phyloP scores from a whole-genome alignment of 2,888 invertebrate genomes.

The Rhingia campestris region DNA sequence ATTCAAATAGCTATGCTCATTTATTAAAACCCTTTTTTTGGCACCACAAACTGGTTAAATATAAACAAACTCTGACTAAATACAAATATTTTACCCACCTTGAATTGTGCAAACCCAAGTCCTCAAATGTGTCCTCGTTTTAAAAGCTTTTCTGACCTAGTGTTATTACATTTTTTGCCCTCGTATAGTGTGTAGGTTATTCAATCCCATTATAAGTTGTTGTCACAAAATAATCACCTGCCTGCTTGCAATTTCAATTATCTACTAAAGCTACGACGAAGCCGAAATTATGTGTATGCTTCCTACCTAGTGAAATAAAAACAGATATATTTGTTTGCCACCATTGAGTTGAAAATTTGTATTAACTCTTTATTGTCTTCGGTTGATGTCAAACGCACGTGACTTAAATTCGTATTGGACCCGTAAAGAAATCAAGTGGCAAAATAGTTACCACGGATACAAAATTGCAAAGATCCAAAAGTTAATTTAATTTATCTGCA shows the following conservation, averaged over 20 bases:
- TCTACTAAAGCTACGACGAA: neutral
- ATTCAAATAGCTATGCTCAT: too few species aligned
- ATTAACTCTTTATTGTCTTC: constrained; percentile 38
- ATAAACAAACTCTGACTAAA: too few species aligned
- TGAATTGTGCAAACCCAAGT: too few species aligned
- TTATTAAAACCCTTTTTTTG: too few species aligned
- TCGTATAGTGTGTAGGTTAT: too few species aligned
- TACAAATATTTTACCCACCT: too few species aligned
- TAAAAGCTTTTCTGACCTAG: too few species aligned
- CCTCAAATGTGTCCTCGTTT: too few species aligned
- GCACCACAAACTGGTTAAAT: too few species aligned
- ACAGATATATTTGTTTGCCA: constrained; percentile 22
- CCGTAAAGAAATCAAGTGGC: neutral
- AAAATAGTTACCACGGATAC: neutral
- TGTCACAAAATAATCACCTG: too few species aligned
- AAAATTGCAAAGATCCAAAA: neutral
- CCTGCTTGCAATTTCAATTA: constrained; percentile 21
- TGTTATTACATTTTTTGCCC: too few species aligned
- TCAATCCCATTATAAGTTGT: too few species aligned
- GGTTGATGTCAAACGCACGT: constrained; percentile 48
- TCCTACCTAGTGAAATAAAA: constrained; percentile 25
- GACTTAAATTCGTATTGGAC: constrained; percentile 43
- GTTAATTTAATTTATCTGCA: neutral
- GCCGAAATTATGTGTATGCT: neutral
- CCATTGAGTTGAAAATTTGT: constrained; percentile 22